Conservation (phyloP, 2,113 vertebrate genomes). For the Lipophrys pholis region DNA sequence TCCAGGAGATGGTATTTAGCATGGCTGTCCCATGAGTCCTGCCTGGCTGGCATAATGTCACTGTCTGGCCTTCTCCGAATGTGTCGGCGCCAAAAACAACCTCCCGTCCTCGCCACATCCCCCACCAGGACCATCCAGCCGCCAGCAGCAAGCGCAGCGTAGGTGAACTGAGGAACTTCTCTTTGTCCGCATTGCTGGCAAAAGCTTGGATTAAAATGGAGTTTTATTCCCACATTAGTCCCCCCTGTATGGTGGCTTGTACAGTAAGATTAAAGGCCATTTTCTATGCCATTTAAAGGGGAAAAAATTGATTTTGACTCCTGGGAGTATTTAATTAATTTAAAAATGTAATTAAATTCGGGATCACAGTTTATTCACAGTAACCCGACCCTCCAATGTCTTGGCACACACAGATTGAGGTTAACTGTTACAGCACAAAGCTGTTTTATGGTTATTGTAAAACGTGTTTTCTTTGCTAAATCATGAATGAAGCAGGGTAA, state of each 20-base stretch:
- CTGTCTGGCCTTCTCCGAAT: constrained; percentile 73
- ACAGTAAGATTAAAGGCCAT: neutral
- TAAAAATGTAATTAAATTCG: too few species aligned
- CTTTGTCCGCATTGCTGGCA: constrained; percentile 26
- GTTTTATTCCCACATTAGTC: constrained; percentile 31
- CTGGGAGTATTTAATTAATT: neutral
- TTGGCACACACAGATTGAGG: too few species aligned
- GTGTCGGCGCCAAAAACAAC: constrained; percentile 66
- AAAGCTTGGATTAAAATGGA: constrained; percentile 14
- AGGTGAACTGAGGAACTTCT: constrained; percentile 50
- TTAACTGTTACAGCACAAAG: too few species aligned
- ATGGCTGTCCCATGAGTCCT: constrained; percentile 54
- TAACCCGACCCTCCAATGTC: too few species aligned
- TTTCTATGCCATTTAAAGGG: neutral
- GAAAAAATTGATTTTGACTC: neutral
- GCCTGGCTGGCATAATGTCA: constrained; percentile 73
- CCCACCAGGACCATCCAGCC: constrained; percentile 46
- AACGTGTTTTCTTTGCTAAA: too few species aligned
- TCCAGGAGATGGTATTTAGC: constrained; percentile 79
- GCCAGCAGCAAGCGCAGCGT: constrained; percentile 33
- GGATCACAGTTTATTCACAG: too few species aligned
- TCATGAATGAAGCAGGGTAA: too few species aligned
- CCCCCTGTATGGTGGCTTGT: neutral
- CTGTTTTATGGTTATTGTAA: too few species aligned
- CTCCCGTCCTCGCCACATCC: constrained; percentile 39